Conservation (phyloP, 2,113 vertebrate genomes). For the Etia nguti region DNA sequence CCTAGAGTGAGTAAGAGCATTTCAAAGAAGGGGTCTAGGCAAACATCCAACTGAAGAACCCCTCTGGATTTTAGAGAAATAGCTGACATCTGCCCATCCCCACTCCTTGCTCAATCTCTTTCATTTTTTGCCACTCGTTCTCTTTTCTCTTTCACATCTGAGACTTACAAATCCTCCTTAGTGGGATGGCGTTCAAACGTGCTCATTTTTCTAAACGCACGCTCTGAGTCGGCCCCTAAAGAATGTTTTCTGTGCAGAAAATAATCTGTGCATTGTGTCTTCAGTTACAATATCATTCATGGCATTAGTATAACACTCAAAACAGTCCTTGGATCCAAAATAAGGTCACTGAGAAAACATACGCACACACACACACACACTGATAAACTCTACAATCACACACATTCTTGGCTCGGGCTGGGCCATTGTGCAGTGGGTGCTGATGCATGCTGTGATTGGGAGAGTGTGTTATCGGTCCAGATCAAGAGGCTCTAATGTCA, state of each 20-base stretch:
- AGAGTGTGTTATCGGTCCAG: conserved; percentile 40
- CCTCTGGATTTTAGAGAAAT: conserved; percentile 58
- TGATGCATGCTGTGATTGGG: conserved; percentile 40
- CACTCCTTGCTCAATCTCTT: conserved; percentile 11
- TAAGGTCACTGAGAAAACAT: conserved; percentile 34
- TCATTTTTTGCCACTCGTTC: conserved; percentile 21
- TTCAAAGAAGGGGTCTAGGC: conserved; percentile 53
- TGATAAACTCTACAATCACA: neutral
- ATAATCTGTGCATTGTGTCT: conserved; percentile 7
- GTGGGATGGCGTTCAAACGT: conserved; percentile 28
- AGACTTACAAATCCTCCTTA: conserved; percentile 49
- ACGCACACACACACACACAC: neutral
- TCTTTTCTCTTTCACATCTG: conserved; percentile 36
- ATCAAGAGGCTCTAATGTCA: conserved; percentile 60
- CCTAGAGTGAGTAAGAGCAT: conserved; percentile 30
- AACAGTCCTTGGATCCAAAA: conserved; percentile 33
- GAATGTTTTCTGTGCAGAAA: neutral
- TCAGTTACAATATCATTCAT: neutral
- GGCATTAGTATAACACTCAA: neutral
- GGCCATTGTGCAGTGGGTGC: conserved; percentile 11
- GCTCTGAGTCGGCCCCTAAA: neutral
- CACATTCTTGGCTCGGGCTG: neutral
- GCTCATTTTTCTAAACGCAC: neutral
- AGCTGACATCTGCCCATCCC: conserved; percentile 61
- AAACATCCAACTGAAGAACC: conserved; percentile 50